phyloP scores from a whole-genome alignment of 1,140 invertebrate species.

The Apis mellifera region Amel_HAv3.1 CM009932.2:13048501-13049000 shows the following conservation, averaged over 20 bases:
- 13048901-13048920: slow-evolving; percentile 31
- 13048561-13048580: no score
- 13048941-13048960: no score
- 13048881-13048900: slow-evolving; percentile 26
- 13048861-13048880: not conserved
- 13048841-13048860: slow-evolving; percentile 19
- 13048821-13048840: slow-evolving; percentile 9
- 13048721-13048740: not conserved
- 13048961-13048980: not conserved
- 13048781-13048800: not conserved
- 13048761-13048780: not conserved
- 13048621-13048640: no score
- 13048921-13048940: slow-evolving; percentile 27
- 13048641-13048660: no score
- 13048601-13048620: no score
- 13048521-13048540: no score
- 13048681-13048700: not conserved
- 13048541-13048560: no score
- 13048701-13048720: not conserved
- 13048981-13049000: not conserved
- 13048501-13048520: no score
- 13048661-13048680: not conserved
- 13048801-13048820: not conserved
- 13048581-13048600: no score
- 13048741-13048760: not conserved